phyloP scores from a whole-genome alignment of 2,113 vertebrate species.

The Notiomystis cincta region DNA sequence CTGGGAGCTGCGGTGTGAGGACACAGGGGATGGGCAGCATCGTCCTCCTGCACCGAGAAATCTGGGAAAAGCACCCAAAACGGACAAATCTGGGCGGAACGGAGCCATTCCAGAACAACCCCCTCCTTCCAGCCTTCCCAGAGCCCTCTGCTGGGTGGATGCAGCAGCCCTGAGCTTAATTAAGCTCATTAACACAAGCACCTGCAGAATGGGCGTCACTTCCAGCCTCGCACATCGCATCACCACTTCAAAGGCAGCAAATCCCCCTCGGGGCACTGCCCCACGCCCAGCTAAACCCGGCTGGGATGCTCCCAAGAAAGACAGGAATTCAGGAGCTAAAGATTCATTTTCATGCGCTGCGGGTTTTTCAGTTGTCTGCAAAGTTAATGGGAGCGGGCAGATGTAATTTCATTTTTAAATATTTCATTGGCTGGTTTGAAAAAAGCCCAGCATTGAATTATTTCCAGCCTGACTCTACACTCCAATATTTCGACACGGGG shows the following conservation, averaged over 20 bases:
- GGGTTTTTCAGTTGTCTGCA: neutral
- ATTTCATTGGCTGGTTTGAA: neutral
- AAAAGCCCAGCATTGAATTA: neutral
- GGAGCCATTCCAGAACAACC: rapidly evolving
- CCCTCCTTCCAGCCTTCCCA: neutral
- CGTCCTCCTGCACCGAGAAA: rapidly evolving
- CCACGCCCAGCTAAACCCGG: neutral
- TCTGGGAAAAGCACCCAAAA: neutral
- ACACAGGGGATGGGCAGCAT: neutral
- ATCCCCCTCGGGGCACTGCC: neutral
- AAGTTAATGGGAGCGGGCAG: neutral
- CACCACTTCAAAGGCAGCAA: neutral
- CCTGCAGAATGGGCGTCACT: neutral
- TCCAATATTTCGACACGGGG: neutral
- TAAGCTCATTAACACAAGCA: neutral
- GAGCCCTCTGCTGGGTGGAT: neutral
- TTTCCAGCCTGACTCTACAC: neutral
- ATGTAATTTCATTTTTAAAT: neutral
- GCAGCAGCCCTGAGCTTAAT: neutral
- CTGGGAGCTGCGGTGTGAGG: neutral
- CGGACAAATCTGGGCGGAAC: rapidly evolving
- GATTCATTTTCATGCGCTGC: neutral
- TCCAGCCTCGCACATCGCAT: neutral
- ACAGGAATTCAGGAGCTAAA: neutral
- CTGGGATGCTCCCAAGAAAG: neutral